phyloP scores from a whole-genome alignment of 2,113 vertebrate species.

The Plectropomus leopardus region DNA sequence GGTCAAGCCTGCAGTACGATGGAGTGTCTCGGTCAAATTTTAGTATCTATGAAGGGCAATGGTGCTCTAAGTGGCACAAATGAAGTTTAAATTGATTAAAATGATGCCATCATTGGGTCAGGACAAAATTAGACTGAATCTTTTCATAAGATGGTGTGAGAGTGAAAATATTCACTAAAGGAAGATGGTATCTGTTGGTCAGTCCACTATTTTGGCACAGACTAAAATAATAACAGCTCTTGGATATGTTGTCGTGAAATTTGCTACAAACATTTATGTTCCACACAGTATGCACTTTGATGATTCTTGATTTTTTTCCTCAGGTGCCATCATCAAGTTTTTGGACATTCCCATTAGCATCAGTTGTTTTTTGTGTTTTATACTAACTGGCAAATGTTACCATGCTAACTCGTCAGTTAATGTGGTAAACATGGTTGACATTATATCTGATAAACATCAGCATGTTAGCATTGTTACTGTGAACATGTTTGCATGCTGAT shows the following conservation, averaged over 20 bases:
- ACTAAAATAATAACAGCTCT: background rate
- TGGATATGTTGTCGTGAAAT: background rate
- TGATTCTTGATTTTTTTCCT: too few relatives aligned
- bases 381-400: background rate
- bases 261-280: background rate
- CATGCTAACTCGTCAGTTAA: too few relatives aligned
- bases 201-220: too few relatives aligned
- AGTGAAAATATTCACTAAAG: background rate
- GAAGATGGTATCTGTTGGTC: too few relatives aligned
- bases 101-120: background rate
- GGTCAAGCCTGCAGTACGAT: background rate
- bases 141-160: background rate
- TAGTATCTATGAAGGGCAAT: conserved; percentile 40
- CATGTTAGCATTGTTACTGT: background rate
- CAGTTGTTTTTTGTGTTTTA: background rate
- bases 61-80: background rate
- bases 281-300: too few relatives aligned
- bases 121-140: background rate
- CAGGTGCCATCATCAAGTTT: too few relatives aligned
- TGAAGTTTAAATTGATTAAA: conserved; percentile 23
- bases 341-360: background rate
- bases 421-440: too few relatives aligned
- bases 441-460: background rate
- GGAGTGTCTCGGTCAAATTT: conserved; percentile 22
- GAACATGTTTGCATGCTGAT: background rate